Evolutionary conservation across 2,888 invertebrate species (phyloP).

Genomic region (Temnothorax unifasciatus): DNA sequence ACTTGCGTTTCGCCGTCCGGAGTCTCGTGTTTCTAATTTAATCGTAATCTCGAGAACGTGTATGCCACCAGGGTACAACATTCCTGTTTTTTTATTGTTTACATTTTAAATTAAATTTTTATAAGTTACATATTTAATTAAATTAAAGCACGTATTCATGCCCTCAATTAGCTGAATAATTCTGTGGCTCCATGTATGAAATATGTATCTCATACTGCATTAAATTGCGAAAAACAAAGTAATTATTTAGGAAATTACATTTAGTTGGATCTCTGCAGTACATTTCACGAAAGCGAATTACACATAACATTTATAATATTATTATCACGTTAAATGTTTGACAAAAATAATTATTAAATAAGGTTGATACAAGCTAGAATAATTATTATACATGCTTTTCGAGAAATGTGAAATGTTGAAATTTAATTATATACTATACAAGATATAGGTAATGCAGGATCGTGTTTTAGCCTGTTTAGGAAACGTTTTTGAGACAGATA

Average conservation of each 20-base stretch:
- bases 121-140: constrained; percentile 10
- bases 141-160: neutral
- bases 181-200: too few relatives aligned
- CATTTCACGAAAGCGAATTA: constrained; percentile 5
- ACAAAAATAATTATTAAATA: neutral
- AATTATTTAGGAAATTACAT: neutral
- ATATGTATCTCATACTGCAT: neutral
- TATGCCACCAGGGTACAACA: neutral
- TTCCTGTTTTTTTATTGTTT: neutral
- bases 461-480: neutral
- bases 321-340: constrained; percentile 19
- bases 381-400: neutral
- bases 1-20: constrained; percentile 9
- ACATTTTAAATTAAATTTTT: constrained; percentile 9
- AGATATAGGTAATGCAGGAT: neutral
- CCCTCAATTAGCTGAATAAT: constrained; percentile 25
- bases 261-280: neutral
- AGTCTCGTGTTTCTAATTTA: constrained; percentile 20
- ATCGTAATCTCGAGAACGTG: neutral
- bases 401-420: neutral
- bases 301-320: constrained; percentile 6
- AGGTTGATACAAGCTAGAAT: too few relatives aligned
- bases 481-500: neutral
- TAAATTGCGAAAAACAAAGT: constrained; percentile 20
- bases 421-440: neutral